phyloP scores from a whole-genome alignment of 2,113 vertebrate genomes.

The Todiramphus saurophagus region DNA sequence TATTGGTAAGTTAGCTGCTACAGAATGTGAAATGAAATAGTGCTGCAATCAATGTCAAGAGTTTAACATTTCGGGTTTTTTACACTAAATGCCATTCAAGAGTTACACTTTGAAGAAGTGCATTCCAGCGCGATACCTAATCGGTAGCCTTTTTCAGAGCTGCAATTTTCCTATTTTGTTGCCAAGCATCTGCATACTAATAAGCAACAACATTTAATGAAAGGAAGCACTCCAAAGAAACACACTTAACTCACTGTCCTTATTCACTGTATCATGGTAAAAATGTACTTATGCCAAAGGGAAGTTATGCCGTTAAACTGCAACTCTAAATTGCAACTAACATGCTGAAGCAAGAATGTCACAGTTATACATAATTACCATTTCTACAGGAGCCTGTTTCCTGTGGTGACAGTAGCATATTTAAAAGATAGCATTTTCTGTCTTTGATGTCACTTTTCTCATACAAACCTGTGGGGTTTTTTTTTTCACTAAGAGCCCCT shows the following conservation, averaged over 20 bases:
- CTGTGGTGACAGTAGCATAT: slow-evolving; percentile 34
- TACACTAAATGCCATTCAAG: background rate
- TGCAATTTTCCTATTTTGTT: slow-evolving; percentile 20
- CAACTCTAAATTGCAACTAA: slow-evolving; percentile 28
- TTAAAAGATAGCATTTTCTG: slow-evolving; percentile 48
- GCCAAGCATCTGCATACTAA: slow-evolving; percentile 38
- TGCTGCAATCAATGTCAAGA: background rate
- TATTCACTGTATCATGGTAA: slow-evolving; percentile 7
- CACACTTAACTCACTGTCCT: background rate
- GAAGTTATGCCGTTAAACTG: slow-evolving; percentile 44
- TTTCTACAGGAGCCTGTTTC: slow-evolving; percentile 42
- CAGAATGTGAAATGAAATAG: background rate
- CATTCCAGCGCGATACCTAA: background rate
- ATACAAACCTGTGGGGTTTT: background rate
- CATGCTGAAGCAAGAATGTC: slow-evolving; percentile 51
- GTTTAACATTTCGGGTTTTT: background rate
- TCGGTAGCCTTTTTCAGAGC: background rate
- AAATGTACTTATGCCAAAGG: slow-evolving; percentile 21
- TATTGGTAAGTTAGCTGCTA: background rate
- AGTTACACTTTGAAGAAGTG: background rate
- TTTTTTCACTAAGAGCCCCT: background rate
- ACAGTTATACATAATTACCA: slow-evolving; percentile 48
- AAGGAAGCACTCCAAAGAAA: slow-evolving; percentile 8
- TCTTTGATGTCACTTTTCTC: slow-evolving; percentile 51
- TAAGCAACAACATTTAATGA: slow-evolving; percentile 19